Base-by-base conservation (phyloP, 92 coral and sea anemone species). In the Montipora capitata region DNA sequence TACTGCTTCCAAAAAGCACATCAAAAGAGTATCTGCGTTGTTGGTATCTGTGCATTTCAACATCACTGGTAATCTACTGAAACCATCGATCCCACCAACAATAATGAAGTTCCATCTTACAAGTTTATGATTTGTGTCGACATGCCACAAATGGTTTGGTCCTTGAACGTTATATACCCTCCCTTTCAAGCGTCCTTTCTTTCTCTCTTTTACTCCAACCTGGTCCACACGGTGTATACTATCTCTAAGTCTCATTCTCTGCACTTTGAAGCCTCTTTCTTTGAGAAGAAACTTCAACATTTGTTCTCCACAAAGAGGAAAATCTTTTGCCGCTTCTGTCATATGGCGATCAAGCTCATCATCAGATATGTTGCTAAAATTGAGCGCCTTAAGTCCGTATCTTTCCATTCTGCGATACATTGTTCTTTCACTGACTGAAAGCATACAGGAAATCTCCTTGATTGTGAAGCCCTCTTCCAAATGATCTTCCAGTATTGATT, bases 201-300 rank as follows among this genome's bases (percentile, higher is more conserved):
- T 91, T 74, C 94, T 86, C n/a, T 49, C 85, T 56, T 12, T 71
- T 12, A 85, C 78, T 10, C 79, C 91, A 9, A 74, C 88, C 39
- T 86, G 78, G 91, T 91, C 94, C 51, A 86, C 94, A 6, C 96
- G 74, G 82, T 90, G 96, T 18, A 93, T 87, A 78, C 90, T 86
- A 69, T 93, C 96, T 39, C 96, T 74, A 41, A 90, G 78, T 69
- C 96, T 79, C 94, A 79, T 93, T 83, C 96, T 90, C 45, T 90
- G 94, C 9, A 93, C 92, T 49, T 57, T 86, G 52, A 93, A 58
- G 13, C 93, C 89, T 84, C 54, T 89, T 68, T 85, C 68, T 16
- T 17, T 10, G 3, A 93, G 81, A 41, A 93, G 59, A 48, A 65
- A 62, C 68, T 69, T 93, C 62, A 90, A 40, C 91, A 93, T 85